These are phyloP conservation scores for Ametastegia equiseti DNA, from an alignment of 2,888 invertebrate species.

Conservation along the genomic window DNA sequence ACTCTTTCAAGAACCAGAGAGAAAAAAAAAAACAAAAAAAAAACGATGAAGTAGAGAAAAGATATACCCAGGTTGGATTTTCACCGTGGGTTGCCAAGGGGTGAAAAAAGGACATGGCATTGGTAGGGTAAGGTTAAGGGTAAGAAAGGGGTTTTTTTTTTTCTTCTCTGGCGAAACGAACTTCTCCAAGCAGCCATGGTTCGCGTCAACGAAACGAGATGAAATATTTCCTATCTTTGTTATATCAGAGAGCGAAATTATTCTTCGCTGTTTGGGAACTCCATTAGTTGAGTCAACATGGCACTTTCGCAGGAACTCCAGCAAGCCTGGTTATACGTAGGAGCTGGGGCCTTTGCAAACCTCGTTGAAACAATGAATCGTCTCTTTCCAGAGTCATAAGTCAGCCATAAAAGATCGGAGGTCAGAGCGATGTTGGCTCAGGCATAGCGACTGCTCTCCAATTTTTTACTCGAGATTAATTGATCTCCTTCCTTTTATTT, in stretches of 20 bases:
- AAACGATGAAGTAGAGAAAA: not conserved
- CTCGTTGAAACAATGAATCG: conserved; percentile 38
- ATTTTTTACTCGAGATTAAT: conserved; percentile 25
- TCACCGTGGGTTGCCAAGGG: not conserved
- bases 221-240: conserved; percentile 45
- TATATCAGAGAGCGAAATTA: conserved; percentile 42
- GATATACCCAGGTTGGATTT: not conserved
- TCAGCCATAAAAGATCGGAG: conserved; percentile 31
- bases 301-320: conserved; percentile 24
- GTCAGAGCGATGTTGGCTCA: not conserved
- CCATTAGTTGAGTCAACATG: conserved; percentile 47
- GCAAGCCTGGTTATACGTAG: not conserved
- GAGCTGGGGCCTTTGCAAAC: conserved; percentile 15
- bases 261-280: conserved; percentile 46
- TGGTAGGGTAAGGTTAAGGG: no score
- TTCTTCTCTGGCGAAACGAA: conserved; percentile 1
- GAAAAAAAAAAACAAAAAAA: not conserved
- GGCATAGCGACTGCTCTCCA: conserved; percentile 8
- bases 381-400: conserved; percentile 29
- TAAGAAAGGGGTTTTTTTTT: not conserved
- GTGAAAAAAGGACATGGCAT: not conserved
- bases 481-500: not conserved
- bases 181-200: conserved; percentile 13
- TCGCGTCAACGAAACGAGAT: conserved; percentile 33
- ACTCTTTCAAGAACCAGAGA: not conserved